Evolutionary conservation across 2,888 invertebrate genomes (phyloP).

Genomic region (Agrotis ipsilon): DNA sequence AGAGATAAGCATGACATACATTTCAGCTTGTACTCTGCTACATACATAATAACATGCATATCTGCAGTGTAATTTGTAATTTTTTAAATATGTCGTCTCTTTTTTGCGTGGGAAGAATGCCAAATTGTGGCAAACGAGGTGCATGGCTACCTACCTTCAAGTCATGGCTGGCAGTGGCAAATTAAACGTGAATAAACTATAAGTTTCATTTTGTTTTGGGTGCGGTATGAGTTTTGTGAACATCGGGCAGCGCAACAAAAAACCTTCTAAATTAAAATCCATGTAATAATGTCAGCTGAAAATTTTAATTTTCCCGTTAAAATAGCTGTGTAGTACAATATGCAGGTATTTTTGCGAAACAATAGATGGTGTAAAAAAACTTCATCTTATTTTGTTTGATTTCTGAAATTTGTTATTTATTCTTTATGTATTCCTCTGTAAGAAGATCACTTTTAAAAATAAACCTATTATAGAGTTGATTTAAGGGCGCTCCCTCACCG

Average conservation of each 20-base stretch:
- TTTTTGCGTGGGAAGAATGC: conserved; percentile 57
- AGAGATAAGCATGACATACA: conserved; percentile 25
- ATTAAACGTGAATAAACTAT: conserved; percentile 55
- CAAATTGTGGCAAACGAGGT: conserved; percentile 54
- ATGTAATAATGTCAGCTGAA: too few species aligned
- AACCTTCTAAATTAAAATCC: background rate
- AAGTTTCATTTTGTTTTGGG: conserved; percentile 23
- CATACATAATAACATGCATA: conserved; percentile 29
- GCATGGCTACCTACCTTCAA: conserved; percentile 48
- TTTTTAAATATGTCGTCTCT: conserved; percentile 39
- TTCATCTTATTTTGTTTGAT: too few species aligned
- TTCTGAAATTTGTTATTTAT: too few species aligned
- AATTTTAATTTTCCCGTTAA: background rate
- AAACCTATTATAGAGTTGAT: background rate
- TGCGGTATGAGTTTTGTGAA: conserved; percentile 1
- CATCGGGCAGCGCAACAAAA: too few species aligned
- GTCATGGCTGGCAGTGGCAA: conserved; percentile 27
- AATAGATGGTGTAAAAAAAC: too few species aligned
- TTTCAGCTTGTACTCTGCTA: conserved; percentile 29
- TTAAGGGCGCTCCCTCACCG: too few species aligned
- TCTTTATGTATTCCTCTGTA: too few species aligned
- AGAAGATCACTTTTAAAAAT: too few species aligned
- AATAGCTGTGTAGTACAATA: background rate
- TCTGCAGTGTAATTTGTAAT: conserved; percentile 39
- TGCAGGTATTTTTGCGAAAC: too few species aligned